These are phyloP conservation scores for Trematomus bernacchii DNA, from an alignment of 2,797 vertebrate genomes.

Conservation along the genomic window DNA sequence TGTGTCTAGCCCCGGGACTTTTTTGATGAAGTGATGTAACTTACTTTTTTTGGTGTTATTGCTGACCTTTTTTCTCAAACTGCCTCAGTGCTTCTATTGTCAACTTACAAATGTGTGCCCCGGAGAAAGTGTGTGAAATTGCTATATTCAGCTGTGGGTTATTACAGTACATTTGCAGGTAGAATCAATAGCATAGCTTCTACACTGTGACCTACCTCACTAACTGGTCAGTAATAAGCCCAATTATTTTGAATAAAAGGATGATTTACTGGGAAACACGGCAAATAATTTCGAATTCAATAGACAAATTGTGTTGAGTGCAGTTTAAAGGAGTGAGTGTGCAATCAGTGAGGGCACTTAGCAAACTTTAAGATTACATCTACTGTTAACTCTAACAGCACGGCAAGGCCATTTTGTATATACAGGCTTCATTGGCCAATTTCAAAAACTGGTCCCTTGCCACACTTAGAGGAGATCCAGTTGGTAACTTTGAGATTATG, in stretches of 20 bases:
- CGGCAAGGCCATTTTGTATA: constrained; percentile 27
- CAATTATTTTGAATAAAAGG: neutral
- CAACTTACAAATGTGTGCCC: constrained; percentile 1
- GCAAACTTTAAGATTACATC: constrained; percentile 12
- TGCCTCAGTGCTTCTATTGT: neutral
- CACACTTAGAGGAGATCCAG: neutral
- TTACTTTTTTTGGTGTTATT: neutral
- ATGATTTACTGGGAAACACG: neutral
- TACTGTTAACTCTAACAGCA: neutral
- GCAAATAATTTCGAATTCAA: neutral
- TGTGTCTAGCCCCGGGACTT: neutral
- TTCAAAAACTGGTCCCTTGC: constrained; percentile 25
- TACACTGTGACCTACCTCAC: neutral
- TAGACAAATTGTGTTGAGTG: neutral
- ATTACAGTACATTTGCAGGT: constrained; percentile 2
- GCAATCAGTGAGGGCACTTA: neutral
- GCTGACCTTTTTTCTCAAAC: neutral
- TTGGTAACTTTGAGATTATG: too few relatives aligned
- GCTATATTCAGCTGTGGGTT: constrained; percentile 8
- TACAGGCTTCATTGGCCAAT: neutral
- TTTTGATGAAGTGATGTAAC: constrained; percentile 1
- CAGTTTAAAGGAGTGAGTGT: neutral
- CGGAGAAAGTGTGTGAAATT: neutral
- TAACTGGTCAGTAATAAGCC: constrained; percentile 14
- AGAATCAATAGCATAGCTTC: neutral